These are phyloP conservation scores for Acholoe squamosa DNA, from an alignment of 2,888 invertebrate genomes.

Conservation along the genomic window DNA sequence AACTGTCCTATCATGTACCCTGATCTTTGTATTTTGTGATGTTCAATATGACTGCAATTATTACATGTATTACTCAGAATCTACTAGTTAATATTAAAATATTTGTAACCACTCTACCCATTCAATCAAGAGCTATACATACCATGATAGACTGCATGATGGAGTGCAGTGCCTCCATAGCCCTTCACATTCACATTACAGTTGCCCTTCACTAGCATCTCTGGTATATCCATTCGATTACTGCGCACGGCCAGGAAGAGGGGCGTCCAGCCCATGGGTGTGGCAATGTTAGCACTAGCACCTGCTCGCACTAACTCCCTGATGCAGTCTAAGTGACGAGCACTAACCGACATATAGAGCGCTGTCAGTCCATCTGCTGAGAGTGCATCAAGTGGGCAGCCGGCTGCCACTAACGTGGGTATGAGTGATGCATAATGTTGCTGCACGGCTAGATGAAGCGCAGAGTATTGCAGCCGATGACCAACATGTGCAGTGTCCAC, in stretches of 20 bases:
- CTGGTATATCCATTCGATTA: slow-evolving; percentile 17
- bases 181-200: slow-evolving; percentile 50
- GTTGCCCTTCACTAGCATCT: slow-evolving; percentile 27
- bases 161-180: slow-evolving; percentile 48
- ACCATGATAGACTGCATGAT: slow-evolving; percentile 65
- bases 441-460: slow-evolving; percentile 56
- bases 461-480: background rate
- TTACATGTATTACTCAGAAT: too few relatives aligned
- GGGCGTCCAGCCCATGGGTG: slow-evolving; percentile 17
- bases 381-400: background rate
- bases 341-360: slow-evolving; percentile 46
- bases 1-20: too few relatives aligned
- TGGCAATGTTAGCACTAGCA: slow-evolving; percentile 46
- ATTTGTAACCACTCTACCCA: too few relatives aligned
- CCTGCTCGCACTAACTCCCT: slow-evolving; percentile 32
- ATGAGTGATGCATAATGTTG: background rate
- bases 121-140: background rate
- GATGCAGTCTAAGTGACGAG: background rate
- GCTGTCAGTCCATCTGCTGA: slow-evolving; percentile 25
- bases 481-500: slow-evolving; percentile 1
- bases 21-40: too few relatives aligned
- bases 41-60: too few relatives aligned
- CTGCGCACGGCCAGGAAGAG: slow-evolving; percentile 47
- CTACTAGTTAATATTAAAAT: too few relatives aligned
- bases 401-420: background rate